A percentile compares a stretch with the other conserved stretches of the same genome.
phyloP scores from a whole-genome alignment of 2,888 invertebrate species.

The Colletes collaris region DNA sequence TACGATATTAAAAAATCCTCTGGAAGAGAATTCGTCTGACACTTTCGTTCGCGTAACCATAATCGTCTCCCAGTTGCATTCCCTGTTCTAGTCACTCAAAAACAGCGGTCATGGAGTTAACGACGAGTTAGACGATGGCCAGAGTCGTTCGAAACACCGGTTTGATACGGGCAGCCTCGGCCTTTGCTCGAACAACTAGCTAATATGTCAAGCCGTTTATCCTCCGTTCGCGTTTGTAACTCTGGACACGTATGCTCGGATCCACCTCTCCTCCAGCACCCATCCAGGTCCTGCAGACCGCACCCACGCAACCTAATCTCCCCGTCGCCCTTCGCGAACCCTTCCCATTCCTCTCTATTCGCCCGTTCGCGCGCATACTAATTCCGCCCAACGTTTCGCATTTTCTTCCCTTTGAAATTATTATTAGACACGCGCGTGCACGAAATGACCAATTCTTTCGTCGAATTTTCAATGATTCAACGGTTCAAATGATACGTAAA shows the following conservation, averaged over 20 bases:
- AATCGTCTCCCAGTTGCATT: conserved; percentile 10
- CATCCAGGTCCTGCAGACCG: conserved; percentile 34
- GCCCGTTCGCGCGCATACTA: conserved; percentile 3
- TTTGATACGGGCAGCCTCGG: conserved; percentile 60
- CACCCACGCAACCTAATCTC: conserved; percentile 31
- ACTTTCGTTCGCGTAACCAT: not conserved
- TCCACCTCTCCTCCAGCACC: conserved; percentile 32
- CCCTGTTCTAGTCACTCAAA: conserved; percentile 5
- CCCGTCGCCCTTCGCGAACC: not conserved
- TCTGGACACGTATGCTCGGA: conserved; percentile 70
- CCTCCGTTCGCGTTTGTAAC: conserved; percentile 65
- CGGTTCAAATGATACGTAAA: too few species aligned
- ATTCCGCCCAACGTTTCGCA: not conserved
- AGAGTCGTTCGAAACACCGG: conserved; percentile 61
- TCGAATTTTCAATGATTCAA: too few species aligned
- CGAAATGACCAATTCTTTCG: too few species aligned
- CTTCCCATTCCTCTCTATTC: not conserved
- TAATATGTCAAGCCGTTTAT: conserved; percentile 75
- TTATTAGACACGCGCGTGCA: not conserved
- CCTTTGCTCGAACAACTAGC: conserved; percentile 58
- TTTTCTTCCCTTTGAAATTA: not conserved
- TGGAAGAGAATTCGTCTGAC: not conserved
- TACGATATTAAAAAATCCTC: too few species aligned
- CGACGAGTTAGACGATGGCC: conserved; percentile 55
- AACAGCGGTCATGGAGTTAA: conserved; percentile 52